Evolutionary conservation across 2,797 vertebrate species (phyloP).

Genomic region (Cuniculus paca): DNA sequence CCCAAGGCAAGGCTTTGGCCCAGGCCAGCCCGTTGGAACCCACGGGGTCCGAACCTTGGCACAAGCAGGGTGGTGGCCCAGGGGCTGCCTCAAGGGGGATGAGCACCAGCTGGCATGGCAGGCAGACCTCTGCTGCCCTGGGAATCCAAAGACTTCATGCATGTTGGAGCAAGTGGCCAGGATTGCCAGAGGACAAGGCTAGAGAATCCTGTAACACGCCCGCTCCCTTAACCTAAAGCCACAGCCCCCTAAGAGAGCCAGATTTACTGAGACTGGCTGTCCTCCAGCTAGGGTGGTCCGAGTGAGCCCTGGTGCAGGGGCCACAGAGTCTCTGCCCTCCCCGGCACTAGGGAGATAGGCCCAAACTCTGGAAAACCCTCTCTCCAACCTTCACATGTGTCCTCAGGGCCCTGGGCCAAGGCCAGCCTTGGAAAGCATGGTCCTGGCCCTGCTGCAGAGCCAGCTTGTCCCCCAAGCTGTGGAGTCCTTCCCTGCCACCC

Average conservation of each 20-base stretch:
- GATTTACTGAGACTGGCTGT: background rate
- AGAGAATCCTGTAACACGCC: background rate
- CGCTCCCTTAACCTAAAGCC: background rate
- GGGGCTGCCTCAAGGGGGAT: background rate
- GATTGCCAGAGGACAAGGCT: background rate
- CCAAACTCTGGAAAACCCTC: background rate
- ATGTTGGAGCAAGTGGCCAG: background rate
- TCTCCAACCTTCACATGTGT: background rate
- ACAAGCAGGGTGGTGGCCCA: background rate
- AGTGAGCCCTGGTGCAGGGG: background rate
- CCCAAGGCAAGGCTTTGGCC: background rate
- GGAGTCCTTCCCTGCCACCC: rapidly evolving
- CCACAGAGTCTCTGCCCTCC: background rate
- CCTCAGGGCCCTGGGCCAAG: background rate
- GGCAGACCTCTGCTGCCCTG: background rate
- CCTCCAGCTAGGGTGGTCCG: background rate
- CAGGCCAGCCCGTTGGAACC: background rate
- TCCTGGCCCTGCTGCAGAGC: background rate
- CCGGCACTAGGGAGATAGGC: background rate
- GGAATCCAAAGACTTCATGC: background rate
- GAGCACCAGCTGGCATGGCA: background rate
- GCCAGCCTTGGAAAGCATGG: background rate
- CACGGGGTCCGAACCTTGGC: background rate
- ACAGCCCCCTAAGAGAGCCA: background rate
- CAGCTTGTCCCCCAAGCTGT: background rate